These are phyloP conservation scores for Deladenus siricidicola DNA, from an alignment of 2,888 invertebrate genomes.

Conservation along the genomic window DNA sequence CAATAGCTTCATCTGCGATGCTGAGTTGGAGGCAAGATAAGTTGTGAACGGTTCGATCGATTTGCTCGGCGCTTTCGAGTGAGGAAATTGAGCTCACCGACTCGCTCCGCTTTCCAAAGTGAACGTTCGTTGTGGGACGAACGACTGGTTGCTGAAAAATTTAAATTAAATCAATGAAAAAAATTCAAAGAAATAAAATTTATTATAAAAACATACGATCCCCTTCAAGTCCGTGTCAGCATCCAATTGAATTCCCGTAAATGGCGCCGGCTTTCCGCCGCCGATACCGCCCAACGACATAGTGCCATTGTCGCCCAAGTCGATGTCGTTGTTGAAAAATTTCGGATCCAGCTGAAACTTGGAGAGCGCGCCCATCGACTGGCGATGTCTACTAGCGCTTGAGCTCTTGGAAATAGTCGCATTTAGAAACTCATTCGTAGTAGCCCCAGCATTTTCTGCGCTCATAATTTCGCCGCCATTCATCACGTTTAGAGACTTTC, in stretches of 20 bases:
- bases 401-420: no score
- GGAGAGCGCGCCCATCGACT: conserved; percentile 10
- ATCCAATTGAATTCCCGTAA: no score
- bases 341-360: conserved; percentile 19
- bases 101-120: conserved; percentile 18
- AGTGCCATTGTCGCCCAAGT: background rate
- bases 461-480: no score
- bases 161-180: no score
- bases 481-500: no score
- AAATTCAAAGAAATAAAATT: no score
- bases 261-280: background rate
- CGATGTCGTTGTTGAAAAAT: conserved; percentile 17
- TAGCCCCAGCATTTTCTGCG: no score
- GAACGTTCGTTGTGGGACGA: conserved; percentile 9
- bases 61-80: conserved; percentile 28
- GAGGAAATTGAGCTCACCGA: conserved; percentile 21
- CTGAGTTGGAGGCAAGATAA: conserved; percentile 30
- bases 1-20: conserved; percentile 32
- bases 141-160: conserved; percentile 20
- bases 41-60: conserved; percentile 39
- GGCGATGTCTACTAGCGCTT: background rate
- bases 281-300: background rate
- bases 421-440: no score
- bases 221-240: conserved; percentile 1
- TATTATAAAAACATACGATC: background rate